These are phyloP conservation scores for Porites evermanni DNA, from an alignment of 92 coral and sea anemone genomes.

Conservation along the genomic window DNA sequence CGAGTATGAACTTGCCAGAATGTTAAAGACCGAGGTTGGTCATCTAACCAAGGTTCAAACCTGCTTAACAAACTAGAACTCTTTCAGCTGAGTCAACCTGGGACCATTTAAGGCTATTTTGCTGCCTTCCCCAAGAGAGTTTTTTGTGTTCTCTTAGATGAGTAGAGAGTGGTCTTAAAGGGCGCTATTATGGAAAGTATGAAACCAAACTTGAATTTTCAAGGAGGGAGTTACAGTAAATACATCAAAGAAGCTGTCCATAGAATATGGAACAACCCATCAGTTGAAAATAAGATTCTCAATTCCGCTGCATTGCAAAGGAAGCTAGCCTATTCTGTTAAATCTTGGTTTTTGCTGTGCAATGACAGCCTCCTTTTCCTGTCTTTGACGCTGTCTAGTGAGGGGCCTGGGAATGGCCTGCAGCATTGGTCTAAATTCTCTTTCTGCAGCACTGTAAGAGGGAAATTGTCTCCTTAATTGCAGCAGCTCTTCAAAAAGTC, in stretches of 20 bases:
- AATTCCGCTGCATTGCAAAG: not conserved
- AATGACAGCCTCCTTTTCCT: constrained; percentile 37
- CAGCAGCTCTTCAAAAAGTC: constrained; percentile 38
- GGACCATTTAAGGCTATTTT: too few species aligned
- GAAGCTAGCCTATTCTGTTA: constrained; percentile 13
- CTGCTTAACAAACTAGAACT: too few species aligned
- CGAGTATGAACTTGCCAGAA: too few species aligned
- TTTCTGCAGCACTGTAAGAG: constrained; percentile 52
- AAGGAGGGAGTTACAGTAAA: too few species aligned
- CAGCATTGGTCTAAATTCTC: constrained; percentile 39
- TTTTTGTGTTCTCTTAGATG: too few species aligned
- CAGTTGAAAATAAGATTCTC: not conserved
- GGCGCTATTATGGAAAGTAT: too few species aligned
- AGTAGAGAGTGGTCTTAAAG: too few species aligned
- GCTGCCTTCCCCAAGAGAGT: too few species aligned
- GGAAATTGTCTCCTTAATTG: constrained; percentile 34
- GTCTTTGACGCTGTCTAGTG: constrained; percentile 36
- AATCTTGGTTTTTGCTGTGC: constrained; percentile 35
- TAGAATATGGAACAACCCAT: not conserved
- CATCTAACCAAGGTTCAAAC: too few species aligned
- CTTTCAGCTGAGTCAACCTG: too few species aligned
- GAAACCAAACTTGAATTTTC: too few species aligned
- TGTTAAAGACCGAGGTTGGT: too few species aligned
- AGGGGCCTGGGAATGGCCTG: constrained; percentile 50
- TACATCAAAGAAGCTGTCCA: not conserved